A percentile compares a stretch with the other conserved stretches of the same genome.
phyloP scores from a whole-genome alignment of 2,888 invertebrate genomes.

The Criorhina ranunculi region DNA sequence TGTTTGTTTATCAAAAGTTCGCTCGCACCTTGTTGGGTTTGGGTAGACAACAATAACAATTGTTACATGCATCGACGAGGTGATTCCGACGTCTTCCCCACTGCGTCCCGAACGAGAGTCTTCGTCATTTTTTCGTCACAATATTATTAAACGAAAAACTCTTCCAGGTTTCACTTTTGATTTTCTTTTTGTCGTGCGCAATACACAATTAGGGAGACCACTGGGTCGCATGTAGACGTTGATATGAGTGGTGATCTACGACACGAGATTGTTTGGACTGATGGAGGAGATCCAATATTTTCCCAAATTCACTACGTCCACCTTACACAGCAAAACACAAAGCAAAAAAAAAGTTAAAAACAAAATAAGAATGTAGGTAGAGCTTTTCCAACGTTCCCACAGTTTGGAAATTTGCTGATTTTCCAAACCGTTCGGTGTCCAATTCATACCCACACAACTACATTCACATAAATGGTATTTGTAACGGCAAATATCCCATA shows the following conservation, averaged over 20 bases:
- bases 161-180: conserved; percentile 43
- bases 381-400: conserved; percentile 67
- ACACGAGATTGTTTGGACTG: too few species aligned
- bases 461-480: conserved; percentile 25
- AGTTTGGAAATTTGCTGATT: conserved; percentile 61
- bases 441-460: conserved; percentile 60
- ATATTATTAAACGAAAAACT: conserved; percentile 9
- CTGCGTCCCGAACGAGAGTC: neutral
- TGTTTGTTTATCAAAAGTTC: too few species aligned
- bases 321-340: too few species aligned
- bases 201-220: too few species aligned
- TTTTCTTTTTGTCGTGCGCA: conserved; percentile 5
- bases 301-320: too few species aligned
- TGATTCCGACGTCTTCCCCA: conserved; percentile 32
- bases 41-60: conserved; percentile 14
- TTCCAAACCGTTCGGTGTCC: conserved; percentile 54
- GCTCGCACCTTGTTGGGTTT: too few species aligned
- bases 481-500: conserved; percentile 42
- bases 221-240: too few species aligned
- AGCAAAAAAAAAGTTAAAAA: conserved; percentile 11
- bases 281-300: too few species aligned
- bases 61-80: conserved; percentile 47
- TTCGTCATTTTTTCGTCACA: conserved; percentile 23
- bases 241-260: too few species aligned
- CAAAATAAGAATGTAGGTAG: conserved; percentile 26